Evolutionary conservation across 2,888 invertebrate species (phyloP).

Genomic region (Drosophila barbarae): DNA sequence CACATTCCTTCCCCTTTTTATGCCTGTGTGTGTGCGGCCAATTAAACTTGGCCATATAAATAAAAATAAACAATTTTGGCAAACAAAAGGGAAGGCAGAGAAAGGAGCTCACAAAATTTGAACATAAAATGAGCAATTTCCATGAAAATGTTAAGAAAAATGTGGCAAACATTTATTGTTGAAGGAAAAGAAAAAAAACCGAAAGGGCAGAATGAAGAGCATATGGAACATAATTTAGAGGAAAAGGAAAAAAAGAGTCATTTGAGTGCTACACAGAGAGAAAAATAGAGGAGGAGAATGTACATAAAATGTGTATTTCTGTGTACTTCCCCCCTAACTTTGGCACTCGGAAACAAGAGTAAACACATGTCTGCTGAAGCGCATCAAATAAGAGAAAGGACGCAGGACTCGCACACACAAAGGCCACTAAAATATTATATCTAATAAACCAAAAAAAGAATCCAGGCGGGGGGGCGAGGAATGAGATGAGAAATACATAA

Average conservation of each 20-base stretch:
- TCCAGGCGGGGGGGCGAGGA: conserved; percentile 2
- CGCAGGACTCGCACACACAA: conserved; percentile 35
- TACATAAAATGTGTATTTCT: conserved; percentile 35
- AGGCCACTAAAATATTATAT: conserved; percentile 73
- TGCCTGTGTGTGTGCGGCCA: conserved; percentile 37
- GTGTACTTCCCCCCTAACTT: not conserved
- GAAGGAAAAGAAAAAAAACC: not conserved
- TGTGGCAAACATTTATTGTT: conserved; percentile 60
- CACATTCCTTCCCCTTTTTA: conserved; percentile 26
- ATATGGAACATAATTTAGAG: conserved; percentile 61
- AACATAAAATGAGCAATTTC: conserved; percentile 60
- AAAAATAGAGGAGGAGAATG: conserved; percentile 14
- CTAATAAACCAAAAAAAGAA: conserved; percentile 63
- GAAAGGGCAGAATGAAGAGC: conserved; percentile 30
- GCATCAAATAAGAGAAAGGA: conserved; percentile 48
- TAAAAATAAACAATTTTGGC: conserved; percentile 51
- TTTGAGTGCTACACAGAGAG: conserved; percentile 63
- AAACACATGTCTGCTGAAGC: conserved; percentile 64
- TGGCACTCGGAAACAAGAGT: conserved; percentile 48
- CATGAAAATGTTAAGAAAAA: conserved; percentile 68
- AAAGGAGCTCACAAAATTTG: conserved; percentile 43
- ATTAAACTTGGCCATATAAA: conserved; percentile 65
- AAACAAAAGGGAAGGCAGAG: conserved; percentile 21
- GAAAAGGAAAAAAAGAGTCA: conserved; percentile 49
- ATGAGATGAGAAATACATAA: conserved; percentile 30